Base-by-base conservation (phyloP, 2,797 vertebrate species). In the Cryptoprocta ferox region DNA sequence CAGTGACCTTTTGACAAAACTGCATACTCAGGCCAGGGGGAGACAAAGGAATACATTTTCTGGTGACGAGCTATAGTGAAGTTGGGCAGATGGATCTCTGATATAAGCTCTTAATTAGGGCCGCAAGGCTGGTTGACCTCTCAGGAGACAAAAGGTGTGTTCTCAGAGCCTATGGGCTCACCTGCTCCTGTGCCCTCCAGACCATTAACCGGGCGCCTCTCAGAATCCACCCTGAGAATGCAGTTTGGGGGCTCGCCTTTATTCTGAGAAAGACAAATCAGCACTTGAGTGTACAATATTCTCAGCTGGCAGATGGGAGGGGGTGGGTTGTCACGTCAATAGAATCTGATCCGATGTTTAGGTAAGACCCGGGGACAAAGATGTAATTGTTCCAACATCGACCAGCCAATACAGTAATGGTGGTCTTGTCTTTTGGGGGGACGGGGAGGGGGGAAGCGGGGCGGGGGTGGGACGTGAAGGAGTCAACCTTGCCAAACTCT, bases 351-450 rank as follows among this genome's bases (percentile, higher is more conserved):
- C 97, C 8, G n/a, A 88, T 32, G 96, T 78, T 97, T 97, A 97
- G 97, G 98, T 98, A 81, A 95, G 95, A 87, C 85, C 81, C 15
- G 21, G 65, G 93, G 96, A 98, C 98, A 98, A 98, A 98, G 97
- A 95, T 94, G 96, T 95, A 92, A 94, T 88, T 96, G 97, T 97
- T 96, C 98, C 97, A 96, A 50, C 92, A 37, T 3, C 39, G 6
- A 6, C 65, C 82, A 59, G 92, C 70, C 48, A 5, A 63, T 5
- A 39, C n/a, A 39, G 82, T 59, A 10, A 78, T 1, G 63, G 92
- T 83, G 90, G 88, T 93, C 73, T 73, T 93, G 85, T 61, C 14
- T 59, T 63, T 14, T 28, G 5, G 53, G 59, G 48, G 12, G 65
- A 16, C 14, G 28, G 26, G 37, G 80, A 65, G 53, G 15, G 37